Evolutionary conservation across 2,797 vertebrate genomes (phyloP).

Genomic region (Pitangus sulphuratus): DNA sequence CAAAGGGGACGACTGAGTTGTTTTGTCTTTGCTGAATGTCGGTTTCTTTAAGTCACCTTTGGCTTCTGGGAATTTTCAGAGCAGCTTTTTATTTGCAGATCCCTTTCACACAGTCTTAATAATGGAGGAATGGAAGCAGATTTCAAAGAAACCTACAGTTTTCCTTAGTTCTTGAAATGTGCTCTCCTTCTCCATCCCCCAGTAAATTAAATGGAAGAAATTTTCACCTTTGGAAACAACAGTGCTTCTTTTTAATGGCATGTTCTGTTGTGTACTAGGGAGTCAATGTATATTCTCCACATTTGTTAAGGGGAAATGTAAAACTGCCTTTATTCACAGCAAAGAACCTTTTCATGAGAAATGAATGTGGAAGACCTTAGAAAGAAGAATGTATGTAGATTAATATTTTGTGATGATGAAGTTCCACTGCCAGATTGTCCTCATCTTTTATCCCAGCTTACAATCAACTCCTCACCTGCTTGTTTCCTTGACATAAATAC

Average conservation of each 20-base stretch:
- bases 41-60: conserved; percentile 35
- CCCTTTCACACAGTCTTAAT: not conserved
- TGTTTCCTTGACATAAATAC: not conserved
- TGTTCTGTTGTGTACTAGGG: not conserved
- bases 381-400: not conserved
- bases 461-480: not conserved
- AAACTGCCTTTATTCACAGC: conserved; percentile 30
- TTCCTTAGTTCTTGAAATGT: not conserved
- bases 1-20: not conserved
- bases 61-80: conserved; percentile 16
- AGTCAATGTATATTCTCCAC: not conserved
- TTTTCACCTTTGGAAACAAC: not conserved
- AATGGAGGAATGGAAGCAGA: not conserved
- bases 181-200: not conserved
- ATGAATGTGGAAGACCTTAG: not conserved
- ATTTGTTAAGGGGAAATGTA: not conserved
- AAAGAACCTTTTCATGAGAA: conserved; percentile 50
- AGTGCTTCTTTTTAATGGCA: not conserved
- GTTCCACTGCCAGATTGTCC: not conserved
- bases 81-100: not conserved
- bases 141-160: not conserved
- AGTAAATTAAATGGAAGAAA: not conserved
- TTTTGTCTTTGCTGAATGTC: not conserved
- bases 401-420: not conserved
- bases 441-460: not conserved